Conservation (phyloP, 1,140 invertebrate species). For the Nasonia longicornis region DNA sequence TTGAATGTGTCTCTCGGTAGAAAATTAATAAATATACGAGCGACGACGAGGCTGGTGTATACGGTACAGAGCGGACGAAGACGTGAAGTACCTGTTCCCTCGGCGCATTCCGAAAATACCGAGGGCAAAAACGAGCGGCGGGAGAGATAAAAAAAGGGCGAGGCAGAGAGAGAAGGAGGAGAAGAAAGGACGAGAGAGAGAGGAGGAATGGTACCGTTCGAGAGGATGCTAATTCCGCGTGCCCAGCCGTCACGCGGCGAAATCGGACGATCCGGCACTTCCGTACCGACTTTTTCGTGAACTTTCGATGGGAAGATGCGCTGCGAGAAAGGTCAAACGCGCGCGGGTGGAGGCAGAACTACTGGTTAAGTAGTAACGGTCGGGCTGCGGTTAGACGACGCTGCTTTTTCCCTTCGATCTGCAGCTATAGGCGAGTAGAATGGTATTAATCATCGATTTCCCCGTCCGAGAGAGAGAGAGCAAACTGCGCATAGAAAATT, state of each 20-base stretch:
- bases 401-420: constrained; percentile 19
- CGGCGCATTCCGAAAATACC: constrained; percentile 31
- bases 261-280: constrained; percentile 38
- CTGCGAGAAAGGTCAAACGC: background rate
- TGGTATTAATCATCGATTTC: constrained; percentile 19
- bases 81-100: background rate
- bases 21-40: background rate
- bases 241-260: constrained; percentile 12
- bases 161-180: background rate
- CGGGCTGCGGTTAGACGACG: constrained; percentile 13
- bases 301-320: background rate
- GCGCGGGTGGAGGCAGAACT: background rate
- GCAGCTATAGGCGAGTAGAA: background rate
- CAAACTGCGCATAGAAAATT: constrained; percentile 4
- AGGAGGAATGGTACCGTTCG: constrained; percentile 28
- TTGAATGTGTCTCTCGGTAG: background rate
- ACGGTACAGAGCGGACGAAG: background rate
- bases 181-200: background rate
- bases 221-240: constrained; percentile 14
- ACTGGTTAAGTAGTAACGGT: background rate
- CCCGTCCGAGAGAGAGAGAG: background rate
- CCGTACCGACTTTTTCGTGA: constrained; percentile 12
- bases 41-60: background rate
- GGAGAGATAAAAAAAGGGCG: background rate
- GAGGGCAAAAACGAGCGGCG: constrained; percentile 9